Conservation (phyloP, 2,888 invertebrate genomes). For the Urechis unicinctus region DNA sequence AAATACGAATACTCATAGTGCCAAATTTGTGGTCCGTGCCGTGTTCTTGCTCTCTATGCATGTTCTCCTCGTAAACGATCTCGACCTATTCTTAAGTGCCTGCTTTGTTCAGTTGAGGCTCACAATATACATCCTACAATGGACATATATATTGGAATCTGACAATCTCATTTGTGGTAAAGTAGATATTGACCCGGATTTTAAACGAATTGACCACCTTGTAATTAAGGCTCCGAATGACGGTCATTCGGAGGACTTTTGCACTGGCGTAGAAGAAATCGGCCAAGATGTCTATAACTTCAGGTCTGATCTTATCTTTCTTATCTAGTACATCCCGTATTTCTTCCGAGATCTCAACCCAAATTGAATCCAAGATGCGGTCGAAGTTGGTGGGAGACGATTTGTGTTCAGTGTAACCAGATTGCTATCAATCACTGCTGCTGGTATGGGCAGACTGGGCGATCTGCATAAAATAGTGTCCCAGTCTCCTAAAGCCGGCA, state of each 20-base stretch:
- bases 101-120: slow-evolving; percentile 48
- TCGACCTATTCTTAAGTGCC: slow-evolving; percentile 79
- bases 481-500: slow-evolving; percentile 82
- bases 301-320: slow-evolving; percentile 70
- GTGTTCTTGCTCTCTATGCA: slow-evolving; percentile 55
- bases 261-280: slow-evolving; percentile 85
- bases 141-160: too few relatives aligned
- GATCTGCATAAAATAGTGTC: slow-evolving; percentile 91
- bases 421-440: slow-evolving; percentile 72
- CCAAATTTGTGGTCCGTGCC: slow-evolving; percentile 63
- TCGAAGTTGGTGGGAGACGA: slow-evolving; percentile 82
- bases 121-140: slow-evolving; percentile 30
- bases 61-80: slow-evolving; percentile 71
- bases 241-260: slow-evolving; percentile 61
- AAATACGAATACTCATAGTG: slow-evolving; percentile 77
- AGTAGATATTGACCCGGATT: too few relatives aligned
- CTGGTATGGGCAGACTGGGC: slow-evolving; percentile 86
- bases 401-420: slow-evolving; percentile 76
- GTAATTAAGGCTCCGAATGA: slow-evolving; percentile 56
- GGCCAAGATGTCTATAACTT: slow-evolving; percentile 77
- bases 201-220: not conserved
- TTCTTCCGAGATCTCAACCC: slow-evolving; percentile 79
- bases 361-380: slow-evolving; percentile 77
- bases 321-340: slow-evolving; percentile 56
- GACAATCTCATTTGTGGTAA: too few relatives aligned